These are phyloP conservation scores for Hiodon alosoides DNA, from an alignment of 2,113 vertebrate genomes.

Conservation along the genomic window DNA sequence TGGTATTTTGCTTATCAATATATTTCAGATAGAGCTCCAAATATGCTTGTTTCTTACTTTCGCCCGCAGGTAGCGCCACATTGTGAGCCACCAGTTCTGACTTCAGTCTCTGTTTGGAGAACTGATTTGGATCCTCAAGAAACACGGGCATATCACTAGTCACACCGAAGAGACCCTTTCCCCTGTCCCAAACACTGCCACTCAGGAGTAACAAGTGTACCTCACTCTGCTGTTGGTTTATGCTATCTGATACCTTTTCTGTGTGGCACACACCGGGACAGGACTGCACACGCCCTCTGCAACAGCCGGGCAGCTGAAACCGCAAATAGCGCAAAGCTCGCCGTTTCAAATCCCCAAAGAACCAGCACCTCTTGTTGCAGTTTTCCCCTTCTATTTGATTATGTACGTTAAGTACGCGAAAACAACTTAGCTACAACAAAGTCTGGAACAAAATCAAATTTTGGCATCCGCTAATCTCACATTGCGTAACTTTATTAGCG, in stretches of 20 bases:
- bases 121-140: conserved; percentile 44
- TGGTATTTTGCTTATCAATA: conserved; percentile 37
- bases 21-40: conserved; percentile 56
- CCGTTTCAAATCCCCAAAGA: too few relatives aligned
- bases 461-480: too few relatives aligned
- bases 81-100: conserved; percentile 57
- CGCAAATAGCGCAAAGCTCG: not conserved
- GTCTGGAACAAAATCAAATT: too few relatives aligned
- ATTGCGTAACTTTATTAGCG: too few relatives aligned
- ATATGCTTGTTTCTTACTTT: conserved; percentile 54
- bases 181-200: not conserved
- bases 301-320: conserved; percentile 5
- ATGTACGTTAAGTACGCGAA: not conserved
- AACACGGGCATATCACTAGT: conserved; percentile 54
- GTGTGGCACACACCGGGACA: not conserved
- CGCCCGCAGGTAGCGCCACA: conserved; percentile 50
- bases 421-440: too few relatives aligned
- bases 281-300: not conserved
- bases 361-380: not conserved
- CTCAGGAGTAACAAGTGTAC: not conserved
- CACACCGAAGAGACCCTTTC: not conserved
- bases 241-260: not conserved
- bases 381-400: not conserved
- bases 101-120: conserved; percentile 60
- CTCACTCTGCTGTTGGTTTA: not conserved